These are phyloP conservation scores for Epinephelus awoara DNA, from an alignment of 2,797 vertebrate species.

Conservation along the genomic window DNA sequence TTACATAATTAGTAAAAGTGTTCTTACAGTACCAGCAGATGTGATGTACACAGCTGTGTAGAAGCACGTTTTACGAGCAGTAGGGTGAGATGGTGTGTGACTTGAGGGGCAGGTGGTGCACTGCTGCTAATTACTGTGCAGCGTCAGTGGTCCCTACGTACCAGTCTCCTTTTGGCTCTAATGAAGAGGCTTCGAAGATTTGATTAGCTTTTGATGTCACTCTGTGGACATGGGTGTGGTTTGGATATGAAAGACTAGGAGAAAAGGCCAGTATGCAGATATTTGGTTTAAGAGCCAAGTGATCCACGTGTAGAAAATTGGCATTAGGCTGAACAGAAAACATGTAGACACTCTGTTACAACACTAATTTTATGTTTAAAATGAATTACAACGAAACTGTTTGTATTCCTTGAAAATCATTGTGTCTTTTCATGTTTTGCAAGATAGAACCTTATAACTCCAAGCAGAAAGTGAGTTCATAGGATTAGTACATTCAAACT, in stretches of 20 bases:
- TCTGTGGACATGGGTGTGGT: constrained; percentile 44
- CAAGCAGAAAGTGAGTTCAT: no score
- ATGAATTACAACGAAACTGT: no score
- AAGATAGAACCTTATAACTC: no score
- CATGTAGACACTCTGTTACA: not conserved
- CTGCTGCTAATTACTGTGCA: constrained; percentile 67
- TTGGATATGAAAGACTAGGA: constrained; percentile 7
- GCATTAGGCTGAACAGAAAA: constrained; percentile 1
- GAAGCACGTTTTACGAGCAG: constrained; percentile 54
- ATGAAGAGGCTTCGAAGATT: constrained; percentile 84
- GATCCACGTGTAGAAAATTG: constrained; percentile 47
- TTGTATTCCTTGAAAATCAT: no score
- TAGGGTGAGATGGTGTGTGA: constrained; percentile 28
- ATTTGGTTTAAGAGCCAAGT: constrained; percentile 23
- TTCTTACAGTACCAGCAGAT: not conserved
- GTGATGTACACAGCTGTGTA: constrained; percentile 53
- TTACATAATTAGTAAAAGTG: no score
- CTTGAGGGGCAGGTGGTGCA: constrained; percentile 80
- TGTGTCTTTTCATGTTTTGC: no score
- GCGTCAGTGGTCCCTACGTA: constrained; percentile 66
- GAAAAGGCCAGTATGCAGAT: not conserved
- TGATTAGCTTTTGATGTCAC: constrained; percentile 76
- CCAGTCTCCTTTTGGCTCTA: constrained; percentile 74
- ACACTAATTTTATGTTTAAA: no score
- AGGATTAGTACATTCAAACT: no score